Conservation (phyloP, 2,113 vertebrate genomes). For the Takifugu flavidus region DNA sequence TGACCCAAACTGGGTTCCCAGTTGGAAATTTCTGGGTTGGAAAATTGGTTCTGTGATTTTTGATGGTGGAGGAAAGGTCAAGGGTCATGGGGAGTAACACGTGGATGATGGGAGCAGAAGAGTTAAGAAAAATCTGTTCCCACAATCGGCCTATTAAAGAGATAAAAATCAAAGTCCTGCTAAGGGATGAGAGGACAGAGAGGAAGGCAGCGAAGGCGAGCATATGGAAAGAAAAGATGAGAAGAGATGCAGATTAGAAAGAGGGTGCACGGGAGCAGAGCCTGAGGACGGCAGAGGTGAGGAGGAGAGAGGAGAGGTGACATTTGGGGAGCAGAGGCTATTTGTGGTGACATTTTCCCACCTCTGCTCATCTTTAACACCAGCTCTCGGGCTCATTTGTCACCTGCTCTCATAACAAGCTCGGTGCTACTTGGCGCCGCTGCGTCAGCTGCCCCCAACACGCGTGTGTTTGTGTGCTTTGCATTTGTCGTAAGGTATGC, state of each 20-base stretch:
- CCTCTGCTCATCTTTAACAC: constrained; percentile 65
- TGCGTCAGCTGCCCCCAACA: constrained; percentile 11
- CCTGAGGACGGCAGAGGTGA: constrained; percentile 10
- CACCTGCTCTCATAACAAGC: constrained; percentile 64
- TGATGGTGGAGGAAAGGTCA: too few species aligned
- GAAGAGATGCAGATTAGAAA: constrained; percentile 19
- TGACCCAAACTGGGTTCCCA: too few species aligned
- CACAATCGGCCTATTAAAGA: neutral
- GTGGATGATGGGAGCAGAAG: too few species aligned
- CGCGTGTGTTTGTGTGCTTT: constrained; percentile 2
- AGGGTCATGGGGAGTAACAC: too few species aligned
- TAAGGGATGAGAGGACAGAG: constrained; percentile 15
- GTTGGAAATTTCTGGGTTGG: too few species aligned
- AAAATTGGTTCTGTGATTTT: too few species aligned
- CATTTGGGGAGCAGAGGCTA: constrained; percentile 67
- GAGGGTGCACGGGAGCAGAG: constrained; percentile 22
- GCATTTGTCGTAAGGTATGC: neutral
- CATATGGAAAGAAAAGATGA: constrained; percentile 2
- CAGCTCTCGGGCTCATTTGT: constrained; percentile 57
- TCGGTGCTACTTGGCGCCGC: constrained; percentile 40
- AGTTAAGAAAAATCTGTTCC: too few species aligned
- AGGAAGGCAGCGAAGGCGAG: constrained; percentile 5
- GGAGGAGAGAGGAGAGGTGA: constrained; percentile 51
- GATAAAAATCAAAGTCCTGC: constrained; percentile 32
- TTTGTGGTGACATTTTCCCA: constrained; percentile 74